These are phyloP conservation scores for Moxostoma hubbsi DNA, from an alignment of 2,797 vertebrate genomes.

Conservation along the genomic window DNA sequence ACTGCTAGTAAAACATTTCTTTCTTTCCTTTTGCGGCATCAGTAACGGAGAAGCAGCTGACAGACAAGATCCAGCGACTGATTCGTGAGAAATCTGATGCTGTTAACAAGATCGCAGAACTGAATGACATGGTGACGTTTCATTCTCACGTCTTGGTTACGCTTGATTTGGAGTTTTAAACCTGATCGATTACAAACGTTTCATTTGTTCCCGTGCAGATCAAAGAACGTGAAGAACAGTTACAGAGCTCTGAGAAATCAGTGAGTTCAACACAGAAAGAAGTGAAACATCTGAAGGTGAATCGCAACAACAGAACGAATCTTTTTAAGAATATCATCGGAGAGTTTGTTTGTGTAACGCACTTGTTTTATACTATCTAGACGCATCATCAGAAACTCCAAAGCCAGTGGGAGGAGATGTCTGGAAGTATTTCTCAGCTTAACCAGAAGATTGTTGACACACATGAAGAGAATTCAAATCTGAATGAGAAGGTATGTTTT, in stretches of 20 bases:
- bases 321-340: no score
- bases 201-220: conserved; percentile 71
- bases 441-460: conserved; percentile 44
- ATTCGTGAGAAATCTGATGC: conserved; percentile 85
- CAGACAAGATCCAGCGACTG: conserved; percentile 83
- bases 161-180: no score
- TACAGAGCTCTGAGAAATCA: conserved; percentile 82
- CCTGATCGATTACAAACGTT: neutral
- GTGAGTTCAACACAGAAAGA: conserved; percentile 77
- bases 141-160: neutral
- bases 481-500: conserved; percentile 46
- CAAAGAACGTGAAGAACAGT: conserved; percentile 81
- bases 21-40: neutral
- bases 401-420: conserved; percentile 44
- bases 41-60: conserved; percentile 91
- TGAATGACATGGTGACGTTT: conserved; percentile 84
- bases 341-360: no score
- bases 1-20: neutral
- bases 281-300: conserved; percentile 84
- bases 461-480: conserved; percentile 48
- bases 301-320: neutral
- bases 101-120: conserved; percentile 81
- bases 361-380: conserved; percentile 7
- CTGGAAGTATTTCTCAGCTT: conserved; percentile 34
- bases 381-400: conserved; percentile 37